Evolutionary conservation across 2,888 invertebrate genomes (phyloP), one percentile per base, ranked within the genome.

Genomic region (Trachelus troglodyta): DNA sequence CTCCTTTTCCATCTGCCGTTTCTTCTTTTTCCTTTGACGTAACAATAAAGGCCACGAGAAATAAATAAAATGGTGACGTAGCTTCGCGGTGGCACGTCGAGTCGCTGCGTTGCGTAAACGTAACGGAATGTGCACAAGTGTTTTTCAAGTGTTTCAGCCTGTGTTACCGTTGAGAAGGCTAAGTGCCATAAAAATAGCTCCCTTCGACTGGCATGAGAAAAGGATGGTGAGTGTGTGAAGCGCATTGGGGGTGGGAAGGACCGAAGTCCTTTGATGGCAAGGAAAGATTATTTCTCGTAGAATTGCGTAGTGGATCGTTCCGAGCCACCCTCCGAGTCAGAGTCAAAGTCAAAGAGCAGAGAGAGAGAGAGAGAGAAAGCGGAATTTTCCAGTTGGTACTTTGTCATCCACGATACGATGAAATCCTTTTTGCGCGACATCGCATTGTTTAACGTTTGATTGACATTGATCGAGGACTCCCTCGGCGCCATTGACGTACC

Each of bases 61-160:
- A 56, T 56, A 56, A 56, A 56, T 56, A 23, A 56, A 56, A 9
- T 1, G 56, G 23, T 6, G 23, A 23, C 56, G 56, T 56, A 56
- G 56, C 56, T 23, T 56, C 56, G 56, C 56, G 23, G 56, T 56
- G 56, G 71, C 86, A 85, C 79, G 82, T 79, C 35, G 79, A 68
- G 79, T 69, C 76, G 34, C 75, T 74, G n/a, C 84, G 85, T 85
- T 85, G 88, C 90, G 89, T 88, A 89, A 89, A 90, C 88, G 87
- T 89, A 88, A 88, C 88, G 90, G 90, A 91, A 90, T 91, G 91
- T 87, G 86, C 87, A 88, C 89, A 89, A 90, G 91, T 91, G 91
- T 91, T 90, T 89, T 88, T 91, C 91, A 89, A 91, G 91, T 90
- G 91, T 86, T 91, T 87, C 91, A 90, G 89, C 90, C 89, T 91